Percentiles rank a stretch among this genome's conserved stretches.
Conservation (phyloP, 2,888 invertebrate genomes). For the Eurois occulta region DNA sequence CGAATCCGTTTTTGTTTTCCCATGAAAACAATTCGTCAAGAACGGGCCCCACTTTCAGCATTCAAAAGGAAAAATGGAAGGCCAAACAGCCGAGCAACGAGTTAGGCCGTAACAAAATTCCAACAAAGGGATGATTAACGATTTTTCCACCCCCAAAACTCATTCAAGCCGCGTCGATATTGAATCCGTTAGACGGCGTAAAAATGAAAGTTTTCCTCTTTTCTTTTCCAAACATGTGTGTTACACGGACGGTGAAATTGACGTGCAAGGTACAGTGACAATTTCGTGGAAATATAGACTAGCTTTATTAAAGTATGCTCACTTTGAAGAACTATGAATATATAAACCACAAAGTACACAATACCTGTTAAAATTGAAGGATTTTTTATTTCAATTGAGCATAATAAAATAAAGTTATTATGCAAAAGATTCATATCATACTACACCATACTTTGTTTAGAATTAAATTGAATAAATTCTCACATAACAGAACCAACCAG, state of each 20-base stretch:
- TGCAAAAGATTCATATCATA: neutral
- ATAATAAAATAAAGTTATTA: neutral
- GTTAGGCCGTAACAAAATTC: conserved; percentile 90
- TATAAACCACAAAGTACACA: neutral
- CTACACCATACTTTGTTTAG: no score
- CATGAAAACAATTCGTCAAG: conserved; percentile 89
- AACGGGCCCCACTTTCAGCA: conserved; percentile 84
- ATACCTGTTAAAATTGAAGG: no score
- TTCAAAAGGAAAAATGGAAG: conserved; percentile 88
- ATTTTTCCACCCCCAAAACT: conserved; percentile 87
- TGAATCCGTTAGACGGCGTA: conserved; percentile 90
- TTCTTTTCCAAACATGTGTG: conserved; percentile 81
- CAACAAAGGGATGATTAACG: conserved; percentile 91
- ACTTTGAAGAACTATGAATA: neutral
- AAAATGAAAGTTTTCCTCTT: conserved; percentile 89
- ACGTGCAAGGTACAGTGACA: conserved; percentile 9
- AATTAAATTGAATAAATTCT: neutral
- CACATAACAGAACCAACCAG: neutral
- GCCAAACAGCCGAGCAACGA: conserved; percentile 90
- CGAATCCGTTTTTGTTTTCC: conserved; percentile 81
- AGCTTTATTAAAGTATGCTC: neutral
- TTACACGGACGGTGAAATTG: conserved; percentile 69
- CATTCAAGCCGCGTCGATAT: conserved; percentile 90
- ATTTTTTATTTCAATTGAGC: neutral
- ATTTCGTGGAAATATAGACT: neutral